A percentile compares a stretch with the other conserved stretches of the same genome.
phyloP scores from a whole-genome alignment of 2,113 vertebrate genomes.

The human (Homo sapiens) region DNA sequence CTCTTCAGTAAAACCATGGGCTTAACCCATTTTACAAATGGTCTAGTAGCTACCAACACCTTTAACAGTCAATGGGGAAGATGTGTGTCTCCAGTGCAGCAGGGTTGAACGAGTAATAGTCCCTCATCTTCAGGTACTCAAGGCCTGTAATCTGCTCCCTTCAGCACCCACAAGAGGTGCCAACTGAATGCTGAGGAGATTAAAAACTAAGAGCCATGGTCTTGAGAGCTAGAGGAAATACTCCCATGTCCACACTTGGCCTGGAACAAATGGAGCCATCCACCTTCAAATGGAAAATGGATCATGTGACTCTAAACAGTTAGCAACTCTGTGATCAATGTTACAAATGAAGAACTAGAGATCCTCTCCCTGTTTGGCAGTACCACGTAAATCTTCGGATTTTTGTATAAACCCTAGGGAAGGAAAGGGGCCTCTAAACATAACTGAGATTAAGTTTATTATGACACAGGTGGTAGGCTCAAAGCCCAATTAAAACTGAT shows the following conservation, averaged over 20 bases:
- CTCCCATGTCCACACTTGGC: background rate
- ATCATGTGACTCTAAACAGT: background rate
- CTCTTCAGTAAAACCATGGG: background rate
- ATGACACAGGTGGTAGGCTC: background rate
- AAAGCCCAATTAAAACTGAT: conserved; percentile 46
- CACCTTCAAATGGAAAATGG: background rate
- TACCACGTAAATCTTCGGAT: background rate
- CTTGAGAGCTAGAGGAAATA: background rate
- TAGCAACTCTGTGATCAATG: background rate
- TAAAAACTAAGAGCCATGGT: background rate
- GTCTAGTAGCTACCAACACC: background rate
- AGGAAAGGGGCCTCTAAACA: background rate
- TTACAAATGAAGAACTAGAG: background rate
- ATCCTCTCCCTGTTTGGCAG: background rate
- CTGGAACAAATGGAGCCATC: background rate
- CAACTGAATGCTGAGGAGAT: background rate
- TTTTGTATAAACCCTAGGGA: background rate
- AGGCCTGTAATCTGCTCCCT: background rate
- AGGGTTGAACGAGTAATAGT: background rate
- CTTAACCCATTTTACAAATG: background rate
- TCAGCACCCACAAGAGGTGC: background rate
- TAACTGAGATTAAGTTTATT: conserved; percentile 33
- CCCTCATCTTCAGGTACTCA: background rate
- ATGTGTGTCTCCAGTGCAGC: background rate
- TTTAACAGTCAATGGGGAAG: background rate